These are phyloP conservation scores for Agonum fuliginosum DNA, from an alignment of 2,888 invertebrate species.

Conservation along the genomic window DNA sequence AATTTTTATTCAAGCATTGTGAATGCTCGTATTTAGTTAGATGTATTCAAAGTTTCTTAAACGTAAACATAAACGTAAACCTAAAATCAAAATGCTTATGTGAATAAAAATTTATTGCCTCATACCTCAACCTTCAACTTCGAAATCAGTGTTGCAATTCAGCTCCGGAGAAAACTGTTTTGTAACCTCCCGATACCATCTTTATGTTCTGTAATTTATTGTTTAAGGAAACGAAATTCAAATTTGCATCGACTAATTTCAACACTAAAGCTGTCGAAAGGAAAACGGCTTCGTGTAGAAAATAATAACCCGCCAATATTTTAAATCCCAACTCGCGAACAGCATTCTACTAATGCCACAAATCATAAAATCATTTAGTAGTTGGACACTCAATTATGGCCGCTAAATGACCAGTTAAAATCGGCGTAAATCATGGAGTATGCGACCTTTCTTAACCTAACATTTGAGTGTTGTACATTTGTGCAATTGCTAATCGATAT, in stretches of 20 bases:
- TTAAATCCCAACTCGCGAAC: neutral
- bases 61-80: too few relatives aligned
- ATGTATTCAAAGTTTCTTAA: too few relatives aligned
- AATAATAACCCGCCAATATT: too few relatives aligned
- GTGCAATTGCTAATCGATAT: neutral
- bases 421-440: slow-evolving; percentile 49
- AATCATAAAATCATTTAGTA: slow-evolving; percentile 58
- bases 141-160: too few relatives aligned
- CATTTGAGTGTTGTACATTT: neutral
- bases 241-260: neutral
- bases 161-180: too few relatives aligned
- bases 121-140: too few relatives aligned
- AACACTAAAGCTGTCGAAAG: too few relatives aligned
- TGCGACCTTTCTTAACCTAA: slow-evolving; percentile 47
- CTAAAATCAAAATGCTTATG: too few relatives aligned
- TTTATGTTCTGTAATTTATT: neutral
- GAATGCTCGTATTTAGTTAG: too few relatives aligned
- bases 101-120: too few relatives aligned
- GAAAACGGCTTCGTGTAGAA: too few relatives aligned
- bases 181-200: neutral
- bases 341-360: slow-evolving; percentile 52
- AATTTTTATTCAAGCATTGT: too few relatives aligned
- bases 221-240: neutral
- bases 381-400: slow-evolving; percentile 56
- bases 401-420: slow-evolving; percentile 56